These are phyloP conservation scores for Creontiades dilutus DNA, from an alignment of 2,888 invertebrate species.

Conservation along the genomic window DNA sequence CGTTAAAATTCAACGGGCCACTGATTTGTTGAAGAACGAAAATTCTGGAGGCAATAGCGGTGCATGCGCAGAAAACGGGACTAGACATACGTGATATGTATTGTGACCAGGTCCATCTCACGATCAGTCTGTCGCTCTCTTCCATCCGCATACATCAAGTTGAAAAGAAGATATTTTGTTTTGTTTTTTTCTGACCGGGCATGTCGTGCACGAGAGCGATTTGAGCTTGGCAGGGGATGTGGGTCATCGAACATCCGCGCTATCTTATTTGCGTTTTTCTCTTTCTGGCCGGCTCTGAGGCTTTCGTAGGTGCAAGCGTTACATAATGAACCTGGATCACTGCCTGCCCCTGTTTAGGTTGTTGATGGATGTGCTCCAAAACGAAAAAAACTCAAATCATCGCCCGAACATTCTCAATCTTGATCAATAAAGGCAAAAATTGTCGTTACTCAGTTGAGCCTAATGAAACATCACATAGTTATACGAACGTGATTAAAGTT, in stretches of 20 bases:
- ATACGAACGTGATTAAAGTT: neutral
- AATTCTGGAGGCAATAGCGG: neutral
- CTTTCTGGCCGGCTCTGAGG: constrained; percentile 36
- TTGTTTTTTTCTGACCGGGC: neutral
- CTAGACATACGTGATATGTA: constrained; percentile 1
- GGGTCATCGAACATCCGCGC: constrained; percentile 41
- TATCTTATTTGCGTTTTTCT: constrained; percentile 45
- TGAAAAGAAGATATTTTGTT: neutral
- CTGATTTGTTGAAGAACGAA: neutral
- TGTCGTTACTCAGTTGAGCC: neutral
- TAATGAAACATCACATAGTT: neutral
- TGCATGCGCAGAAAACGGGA: constrained; percentile 36
- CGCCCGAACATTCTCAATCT: neutral
- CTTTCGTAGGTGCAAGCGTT: neutral
- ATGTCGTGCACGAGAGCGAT: neutral
- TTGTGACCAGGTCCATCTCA: neutral
- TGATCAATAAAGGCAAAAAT: neutral
- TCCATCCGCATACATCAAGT: neutral
- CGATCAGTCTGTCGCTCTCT: neutral
- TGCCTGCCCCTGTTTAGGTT: constrained; percentile 3
- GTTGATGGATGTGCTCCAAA: neutral
- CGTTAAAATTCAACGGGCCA: neutral
- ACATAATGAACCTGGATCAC: constrained; percentile 15
- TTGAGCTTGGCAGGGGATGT: constrained; percentile 8
- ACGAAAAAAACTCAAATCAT: neutral